These are phyloP conservation scores for Gila orcuttii DNA, from an alignment of 2,113 vertebrate species.

Conservation along the genomic window DNA sequence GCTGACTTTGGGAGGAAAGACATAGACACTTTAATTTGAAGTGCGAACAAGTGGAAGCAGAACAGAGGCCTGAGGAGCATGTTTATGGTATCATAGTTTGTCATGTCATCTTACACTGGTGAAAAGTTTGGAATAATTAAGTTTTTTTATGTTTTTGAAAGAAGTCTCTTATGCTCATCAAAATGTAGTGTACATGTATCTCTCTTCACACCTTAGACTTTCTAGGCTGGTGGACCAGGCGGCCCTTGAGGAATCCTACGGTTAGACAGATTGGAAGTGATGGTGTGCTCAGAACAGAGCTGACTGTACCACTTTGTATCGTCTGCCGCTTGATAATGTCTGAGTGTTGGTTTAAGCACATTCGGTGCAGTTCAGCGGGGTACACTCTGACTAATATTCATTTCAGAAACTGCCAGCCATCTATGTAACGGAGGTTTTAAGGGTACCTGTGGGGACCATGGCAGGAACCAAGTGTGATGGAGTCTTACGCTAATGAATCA, in stretches of 20 bases:
- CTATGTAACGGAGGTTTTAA: slow-evolving; percentile 28
- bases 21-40: slow-evolving; percentile 21
- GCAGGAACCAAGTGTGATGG: slow-evolving; percentile 32
- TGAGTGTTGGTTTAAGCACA: slow-evolving; percentile 53
- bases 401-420: slow-evolving; percentile 46
- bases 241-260: slow-evolving; percentile 24
- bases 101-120: neutral
- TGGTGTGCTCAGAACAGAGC: slow-evolving; percentile 34
- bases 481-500: slow-evolving; percentile 37
- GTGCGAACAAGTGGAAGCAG: neutral
- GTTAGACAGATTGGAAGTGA: slow-evolving; percentile 55
- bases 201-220: slow-evolving; percentile 15
- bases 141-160: neutral
- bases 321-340: slow-evolving; percentile 27
- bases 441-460: slow-evolving; percentile 24
- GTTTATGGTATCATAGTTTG: neutral
- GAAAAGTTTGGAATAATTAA: neutral
- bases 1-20: slow-evolving; percentile 12
- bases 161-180: neutral
- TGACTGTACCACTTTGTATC: slow-evolving; percentile 23
- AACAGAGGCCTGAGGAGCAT: neutral
- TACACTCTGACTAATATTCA: slow-evolving; percentile 49
- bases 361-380: slow-evolving; percentile 43
- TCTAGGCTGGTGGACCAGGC: slow-evolving; percentile 25
- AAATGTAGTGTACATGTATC: neutral